Evolutionary conservation across 2,113 vertebrate genomes (phyloP), one percentile per base, ranked within the genome.

Genomic region (Heliornis fulica): DNA sequence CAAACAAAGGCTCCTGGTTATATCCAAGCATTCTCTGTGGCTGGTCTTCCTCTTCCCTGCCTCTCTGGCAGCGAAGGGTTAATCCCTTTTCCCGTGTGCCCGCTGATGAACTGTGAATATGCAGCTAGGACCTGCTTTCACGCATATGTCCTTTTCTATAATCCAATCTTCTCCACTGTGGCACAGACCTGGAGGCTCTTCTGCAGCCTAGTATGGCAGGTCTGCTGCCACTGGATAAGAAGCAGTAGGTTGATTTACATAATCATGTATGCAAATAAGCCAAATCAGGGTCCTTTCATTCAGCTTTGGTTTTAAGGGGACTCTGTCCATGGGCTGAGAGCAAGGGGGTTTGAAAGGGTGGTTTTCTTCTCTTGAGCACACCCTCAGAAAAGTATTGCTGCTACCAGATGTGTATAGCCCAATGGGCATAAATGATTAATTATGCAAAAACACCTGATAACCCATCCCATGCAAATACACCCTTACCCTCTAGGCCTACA

Each of bases 211-310:
- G 71, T n/a, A 40, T 13, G 22, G 90, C 76, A 95, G 83, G 60
- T 90, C 96, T 97, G 94, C 88, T 92, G 83, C 83, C 53, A 38
- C 46, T 64, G 96, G 94, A 96, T 96, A 96, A 97, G 96, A 53
- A 87, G 65, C 65, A 71, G 46, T 93, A 40, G 65, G 28, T 34
- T 93, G 48, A 97, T 97, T 95, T 97, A 92, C 95, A 96, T 95
- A 96, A 96, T 96, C 60, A 94, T 8, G 50, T 87, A 96, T 95
- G 95, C 65, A 96, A 93, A 94, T 92, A 75, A 86, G 61, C 3
- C n/a, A 89, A 92, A 89, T 81, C 85, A 57, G 19, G n/a, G 38
- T 89, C 72, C 71, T 83, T 91, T 83, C 79, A 60, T 93, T 95
- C 83, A 79, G 69, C 60, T 77, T 93, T 95, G 75, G 72, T 94